Base-by-base conservation (phyloP, 2,113 vertebrate species). In the Butorides virescens region DNA sequence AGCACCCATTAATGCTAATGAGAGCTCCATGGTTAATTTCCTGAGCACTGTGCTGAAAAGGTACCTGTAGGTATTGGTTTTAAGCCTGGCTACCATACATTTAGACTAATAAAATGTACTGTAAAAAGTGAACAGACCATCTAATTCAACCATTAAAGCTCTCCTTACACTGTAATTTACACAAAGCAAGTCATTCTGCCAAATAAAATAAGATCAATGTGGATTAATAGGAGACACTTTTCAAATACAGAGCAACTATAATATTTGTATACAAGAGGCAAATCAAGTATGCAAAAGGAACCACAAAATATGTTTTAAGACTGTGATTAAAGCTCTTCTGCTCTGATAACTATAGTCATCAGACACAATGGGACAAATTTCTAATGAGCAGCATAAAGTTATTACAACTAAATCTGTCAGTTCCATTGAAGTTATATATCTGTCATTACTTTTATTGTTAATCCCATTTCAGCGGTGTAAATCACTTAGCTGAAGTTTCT, bases 1-100 rank as follows among this genome's bases (percentile, higher is more conserved):
- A 94, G 70, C 89, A 95, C 62, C 83, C 92, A 97, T 97, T 95
- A 97, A 94, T 95, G 95, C 18, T 97, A 97, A 97, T 97, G 94
- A 97, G 95, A 92, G 84, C 89, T 91, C 91, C 97, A 96, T 87
- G 91, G 89, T 87, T 97, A 92, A 95, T 97, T 97, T 96, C 95
- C 92, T 95, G 92, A 95, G 92, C 95, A 91, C 62, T 95, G 77
- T 91, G 83, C 89, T 94, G 95, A 91, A 94, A 93, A 97, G 70
- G 76, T 95, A 92, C 73, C 92, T 92, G 86, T 89, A 97, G 66
- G 83, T 94, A 84, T 53, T 81, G 63, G 47, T 61, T 94, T 96
- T 93, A 92, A 93, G 66, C 52, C 76, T 84, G 76, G 29, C 52
- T 81, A 84, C 61, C 0, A 2, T 34, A 65, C 49, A 92, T 75